These are phyloP conservation scores for Lasaia peninsularis DNA, from an alignment of 1,140 invertebrate species.

Conservation along the genomic window DNA sequence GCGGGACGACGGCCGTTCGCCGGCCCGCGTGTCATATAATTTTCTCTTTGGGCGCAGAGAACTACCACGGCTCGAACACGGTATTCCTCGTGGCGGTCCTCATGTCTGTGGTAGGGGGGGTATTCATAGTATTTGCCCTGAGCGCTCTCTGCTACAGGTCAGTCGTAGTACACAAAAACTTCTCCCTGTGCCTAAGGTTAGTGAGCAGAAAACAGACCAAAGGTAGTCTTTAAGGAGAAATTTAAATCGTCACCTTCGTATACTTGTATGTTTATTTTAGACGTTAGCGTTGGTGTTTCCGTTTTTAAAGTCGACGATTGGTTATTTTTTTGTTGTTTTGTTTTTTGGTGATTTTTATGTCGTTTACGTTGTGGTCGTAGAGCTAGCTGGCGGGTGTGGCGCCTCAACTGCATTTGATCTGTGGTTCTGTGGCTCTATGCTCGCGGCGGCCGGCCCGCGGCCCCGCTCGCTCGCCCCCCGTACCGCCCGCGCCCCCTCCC, in stretches of 20 bases:
- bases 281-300: conserved; percentile 74
- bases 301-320: conserved; percentile 71
- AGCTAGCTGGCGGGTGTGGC: conserved; percentile 67
- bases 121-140: conserved; percentile 98
- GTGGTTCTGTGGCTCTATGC: conserved; percentile 64
- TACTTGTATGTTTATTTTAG: conserved; percentile 74
- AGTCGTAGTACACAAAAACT: conserved; percentile 98
- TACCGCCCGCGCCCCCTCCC: conserved; percentile 32
- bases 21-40: conserved; percentile 49
- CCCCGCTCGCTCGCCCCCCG: conserved; percentile 31
- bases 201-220: conserved; percentile 88
- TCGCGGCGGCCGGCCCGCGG: conserved; percentile 54
- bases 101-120: conserved; percentile 98
- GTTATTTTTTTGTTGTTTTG: conserved; percentile 47
- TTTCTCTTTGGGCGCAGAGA: conserved; percentile 83
- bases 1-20: conserved; percentile 35
- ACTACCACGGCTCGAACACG: conserved; percentile 96
- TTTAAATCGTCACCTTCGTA: conserved; percentile 76
- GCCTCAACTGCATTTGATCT: conserved; percentile 74
- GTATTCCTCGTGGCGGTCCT: conserved; percentile 97
- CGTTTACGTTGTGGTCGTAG: conserved; percentile 71
- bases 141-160: conserved; percentile 99
- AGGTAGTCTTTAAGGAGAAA: conserved; percentile 80
- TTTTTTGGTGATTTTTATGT: conserved; percentile 63
- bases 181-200: conserved; percentile 97